Percentiles rank a stretch among this genome's conserved stretches.
phyloP scores from a whole-genome alignment of 2,888 invertebrate species.

The Eupithecia centaureata region DNA sequence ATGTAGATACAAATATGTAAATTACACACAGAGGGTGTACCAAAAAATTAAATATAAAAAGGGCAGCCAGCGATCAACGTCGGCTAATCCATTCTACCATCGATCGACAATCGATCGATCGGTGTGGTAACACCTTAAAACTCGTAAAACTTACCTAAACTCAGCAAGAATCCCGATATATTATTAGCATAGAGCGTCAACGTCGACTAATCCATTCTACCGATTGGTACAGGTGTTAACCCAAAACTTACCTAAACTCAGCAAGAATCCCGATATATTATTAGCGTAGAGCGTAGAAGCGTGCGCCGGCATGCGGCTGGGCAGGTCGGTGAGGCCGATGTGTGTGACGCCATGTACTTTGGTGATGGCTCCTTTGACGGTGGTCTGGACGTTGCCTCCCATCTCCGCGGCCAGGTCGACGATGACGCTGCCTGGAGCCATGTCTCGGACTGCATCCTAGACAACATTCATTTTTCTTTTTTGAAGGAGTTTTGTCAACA shows the following conservation, averaged over 20 bases:
- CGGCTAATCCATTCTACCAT: too few relatives aligned
- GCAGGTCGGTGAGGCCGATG: conserved; percentile 93
- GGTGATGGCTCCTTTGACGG: conserved; percentile 89
- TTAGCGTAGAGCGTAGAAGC: conserved; percentile 95
- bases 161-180: conserved; percentile 92
- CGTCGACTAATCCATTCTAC: too few relatives aligned
- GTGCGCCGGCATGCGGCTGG: conserved; percentile 93
- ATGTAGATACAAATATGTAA: too few relatives aligned
- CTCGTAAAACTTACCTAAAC: conserved; percentile 87
- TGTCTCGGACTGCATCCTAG: conserved; percentile 89
- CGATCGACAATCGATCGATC: too few relatives aligned
- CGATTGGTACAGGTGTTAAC: too few relatives aligned
- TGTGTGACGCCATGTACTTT: conserved; percentile 92
- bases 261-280: conserved; percentile 93
- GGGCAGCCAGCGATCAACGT: too few relatives aligned
- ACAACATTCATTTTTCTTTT: too few relatives aligned
- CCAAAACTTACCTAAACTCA: conserved; percentile 88
- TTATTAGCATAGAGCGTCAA: conserved; percentile 96
- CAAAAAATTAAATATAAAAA: too few relatives aligned
- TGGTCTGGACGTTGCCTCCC: conserved; percentile 94
- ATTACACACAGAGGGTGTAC: too few relatives aligned
- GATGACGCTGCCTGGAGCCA: conserved; percentile 95
- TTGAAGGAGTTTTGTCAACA: too few relatives aligned
- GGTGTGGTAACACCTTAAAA: too few relatives aligned
- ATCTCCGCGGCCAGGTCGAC: conserved; percentile 95